Base-by-base conservation (phyloP, 2,797 vertebrate genomes). In the Synanceia verrucosa region DNA sequence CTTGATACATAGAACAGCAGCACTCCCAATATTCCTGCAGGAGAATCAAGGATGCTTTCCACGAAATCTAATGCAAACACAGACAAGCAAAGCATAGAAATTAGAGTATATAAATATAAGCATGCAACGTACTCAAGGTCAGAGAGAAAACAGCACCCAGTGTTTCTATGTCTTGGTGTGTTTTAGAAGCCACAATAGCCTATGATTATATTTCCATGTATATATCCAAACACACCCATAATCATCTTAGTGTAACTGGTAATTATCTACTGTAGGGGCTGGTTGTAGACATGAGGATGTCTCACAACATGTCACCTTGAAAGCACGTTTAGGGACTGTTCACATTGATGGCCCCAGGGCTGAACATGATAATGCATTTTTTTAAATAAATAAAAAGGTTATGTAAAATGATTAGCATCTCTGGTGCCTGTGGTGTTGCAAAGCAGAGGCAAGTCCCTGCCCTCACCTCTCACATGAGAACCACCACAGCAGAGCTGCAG, bases 251-350 rank as follows among this genome's bases (percentile, higher is more conserved):
- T 70, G 59, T 47, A 41, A 64, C 67, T 47, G 4, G 19, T 73
- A 34, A 34, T 51, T 62, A 84, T 76, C 57, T 48, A 50, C 48
- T 53, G 31, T 2, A 18, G 44, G 53, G 62, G 48, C 37, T 36
- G 36, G 50, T 64, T 73, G 61, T 47, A 36, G 53, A 34, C 62
- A 68, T 52, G 64, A 50, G 68, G 72, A 60, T 48, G 66, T 65
- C 66, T 83, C 64, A 65, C 66, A 61, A 78, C 83, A 18, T 0
- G 31, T 55, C 82, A 86, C 80, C 79, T 79, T 88, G 79, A 83
- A 60, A 76, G 39, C 59, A n/a, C 21, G 37, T 51, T 62, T n/a
- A 21, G 67, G 52, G 50, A 57, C 10, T 10, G 43, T 14, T 33
- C 18, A 41, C 31, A 31, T 7, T 31, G 37, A 39, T 47, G 68